Conservation (phyloP, 2,797 vertebrate species). For the Xyrichtys novacula region DNA sequence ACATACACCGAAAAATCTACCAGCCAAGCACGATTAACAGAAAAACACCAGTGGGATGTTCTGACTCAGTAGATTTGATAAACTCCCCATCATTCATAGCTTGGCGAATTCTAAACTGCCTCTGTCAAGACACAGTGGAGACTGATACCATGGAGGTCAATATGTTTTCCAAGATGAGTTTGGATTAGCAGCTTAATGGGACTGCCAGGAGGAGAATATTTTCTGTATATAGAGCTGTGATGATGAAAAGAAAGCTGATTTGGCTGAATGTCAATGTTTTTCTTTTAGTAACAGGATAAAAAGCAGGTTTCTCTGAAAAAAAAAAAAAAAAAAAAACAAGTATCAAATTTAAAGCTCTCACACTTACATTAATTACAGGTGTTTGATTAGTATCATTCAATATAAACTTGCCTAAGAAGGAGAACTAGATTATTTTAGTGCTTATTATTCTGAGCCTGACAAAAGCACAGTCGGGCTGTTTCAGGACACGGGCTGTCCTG, state of each 20-base stretch:
- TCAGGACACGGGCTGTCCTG: slow-evolving; percentile 20
- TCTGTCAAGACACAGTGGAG: slow-evolving; percentile 15
- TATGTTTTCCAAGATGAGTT: slow-evolving; percentile 35
- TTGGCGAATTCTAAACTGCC: slow-evolving; percentile 11
- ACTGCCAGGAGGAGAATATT: slow-evolving; percentile 21
- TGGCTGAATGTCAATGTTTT: slow-evolving; percentile 5
- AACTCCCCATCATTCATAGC: slow-evolving; percentile 15
- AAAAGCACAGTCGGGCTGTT: slow-evolving; percentile 10
- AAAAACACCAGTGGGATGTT: slow-evolving; percentile 10
- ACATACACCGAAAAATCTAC: slow-evolving; percentile 16
- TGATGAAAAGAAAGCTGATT: slow-evolving; percentile 9
- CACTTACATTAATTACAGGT: background rate
- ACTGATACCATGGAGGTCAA: slow-evolving; percentile 31
- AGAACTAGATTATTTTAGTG: background rate
- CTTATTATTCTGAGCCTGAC: slow-evolving; percentile 11
- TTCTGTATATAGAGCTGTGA: background rate
- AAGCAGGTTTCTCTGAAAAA: background rate
- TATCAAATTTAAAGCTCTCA: background rate
- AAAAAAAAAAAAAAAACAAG: slow-evolving; percentile 3
- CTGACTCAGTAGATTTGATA: slow-evolving; percentile 20
- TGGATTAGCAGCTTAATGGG: slow-evolving; percentile 32
- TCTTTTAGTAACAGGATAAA: background rate
- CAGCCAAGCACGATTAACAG: slow-evolving; percentile 7
- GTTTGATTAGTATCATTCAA: background rate
- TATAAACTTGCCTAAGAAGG: slow-evolving; percentile 4